Base-by-base conservation (phyloP, 2,113 vertebrate genomes). In the Tretioscincus oriximinensis region DNA sequence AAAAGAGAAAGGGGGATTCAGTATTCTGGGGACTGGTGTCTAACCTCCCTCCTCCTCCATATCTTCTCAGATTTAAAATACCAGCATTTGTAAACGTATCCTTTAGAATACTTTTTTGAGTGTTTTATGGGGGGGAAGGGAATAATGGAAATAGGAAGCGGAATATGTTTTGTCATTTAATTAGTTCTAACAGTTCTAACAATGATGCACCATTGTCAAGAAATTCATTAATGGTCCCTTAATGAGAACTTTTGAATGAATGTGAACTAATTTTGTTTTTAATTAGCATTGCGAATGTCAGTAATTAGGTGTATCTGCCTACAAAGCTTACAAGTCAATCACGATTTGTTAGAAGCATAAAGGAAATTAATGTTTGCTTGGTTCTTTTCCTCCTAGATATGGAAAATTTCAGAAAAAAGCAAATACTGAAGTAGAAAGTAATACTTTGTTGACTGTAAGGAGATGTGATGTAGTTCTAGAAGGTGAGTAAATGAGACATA, bases 401-500 rank as follows among this genome's bases (percentile, higher is more conserved):
- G 89, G 88, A 47, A 35, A 0, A 60, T 81, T 61, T 72, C 73
- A 68, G 51, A 91, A 81, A 75, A 88, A 75, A 72, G 26, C 77
- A 84, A 68, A 86, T 77, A 81, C 83, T 45, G 26, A 64, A 87
- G 74, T 81, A 76, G 86, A 49, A 87, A 89, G 77, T 86, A 87
- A 45, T 54, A 78, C 21, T 41, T 51, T 84, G 76, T 75, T 83
- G 73, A 45, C 63, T 85, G 24, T 24, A 68, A 85, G 84, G 89
- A 90, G 84, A 63, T 66, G 29, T 85, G 82, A 90, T 65, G 77
- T 83, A 69, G 87, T 94, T 29, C 87, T 54, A 84, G 91, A 95
- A 95, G 95, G 95, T 96, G 91, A 88, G 95, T 93, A 90, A 12
- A 71, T 11, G 85, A 78, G 82, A 84, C 28, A 72, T 76, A 70